These are phyloP conservation scores for Pristionchus mayeri DNA, from an alignment of 2,888 invertebrate genomes.

Conservation along the genomic window DNA sequence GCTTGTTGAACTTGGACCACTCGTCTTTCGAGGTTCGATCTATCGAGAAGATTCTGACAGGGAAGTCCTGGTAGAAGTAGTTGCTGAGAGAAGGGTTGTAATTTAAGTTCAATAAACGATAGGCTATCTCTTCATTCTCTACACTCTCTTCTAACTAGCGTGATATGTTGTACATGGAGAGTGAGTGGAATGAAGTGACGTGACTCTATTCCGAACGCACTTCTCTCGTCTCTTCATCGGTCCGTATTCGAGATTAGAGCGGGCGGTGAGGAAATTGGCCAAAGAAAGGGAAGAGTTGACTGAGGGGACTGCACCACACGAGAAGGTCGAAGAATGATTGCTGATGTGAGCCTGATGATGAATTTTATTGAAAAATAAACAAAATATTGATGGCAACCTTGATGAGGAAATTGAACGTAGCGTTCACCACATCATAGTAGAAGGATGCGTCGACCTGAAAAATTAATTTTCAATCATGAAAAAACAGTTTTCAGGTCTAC, in stretches of 20 bases:
- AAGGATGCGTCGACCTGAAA: slow-evolving; percentile 63
- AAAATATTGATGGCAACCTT: neutral
- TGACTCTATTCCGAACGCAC: neutral
- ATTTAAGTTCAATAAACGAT: too few species aligned
- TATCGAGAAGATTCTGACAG: slow-evolving; percentile 64
- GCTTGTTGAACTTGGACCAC: slow-evolving; percentile 69
- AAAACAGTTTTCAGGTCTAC: neutral
- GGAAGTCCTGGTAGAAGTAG: slow-evolving; percentile 60
- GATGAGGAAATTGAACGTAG: neutral
- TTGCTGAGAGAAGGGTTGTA: slow-evolving; percentile 58
- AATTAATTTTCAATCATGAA: slow-evolving; percentile 41
- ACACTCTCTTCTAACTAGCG: too few species aligned
- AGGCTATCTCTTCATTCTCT: too few species aligned
- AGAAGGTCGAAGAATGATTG: too few species aligned
- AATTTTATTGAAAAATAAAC: too few species aligned
- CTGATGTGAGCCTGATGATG: too few species aligned
- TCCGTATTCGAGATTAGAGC: neutral
- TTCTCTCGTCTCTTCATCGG: neutral
- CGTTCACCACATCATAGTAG: slow-evolving; percentile 61
- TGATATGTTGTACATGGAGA: too few species aligned
- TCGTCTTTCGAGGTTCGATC: slow-evolving; percentile 60
- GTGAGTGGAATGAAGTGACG: too few species aligned
- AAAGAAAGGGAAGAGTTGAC: neutral
- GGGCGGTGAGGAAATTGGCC: slow-evolving; percentile 35
- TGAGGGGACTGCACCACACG: neutral